These are phyloP conservation scores for Melieria omissa DNA, from an alignment of 2,888 invertebrate genomes.

Conservation along the genomic window DNA sequence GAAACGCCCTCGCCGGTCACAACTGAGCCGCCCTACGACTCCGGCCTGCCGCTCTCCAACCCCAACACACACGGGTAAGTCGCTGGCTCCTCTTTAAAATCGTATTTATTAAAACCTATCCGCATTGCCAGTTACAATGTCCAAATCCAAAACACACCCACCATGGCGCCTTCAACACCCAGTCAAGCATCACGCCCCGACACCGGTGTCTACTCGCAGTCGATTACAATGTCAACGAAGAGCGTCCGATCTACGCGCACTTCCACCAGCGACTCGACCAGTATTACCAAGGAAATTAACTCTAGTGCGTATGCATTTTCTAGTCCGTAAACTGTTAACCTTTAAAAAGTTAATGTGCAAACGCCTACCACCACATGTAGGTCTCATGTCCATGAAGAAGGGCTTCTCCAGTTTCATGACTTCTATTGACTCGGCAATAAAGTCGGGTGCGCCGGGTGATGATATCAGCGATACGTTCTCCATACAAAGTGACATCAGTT, in stretches of 20 bases:
- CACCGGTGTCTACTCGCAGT: slow-evolving; percentile 58
- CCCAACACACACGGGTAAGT: slow-evolving; percentile 66
- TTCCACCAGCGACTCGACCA: slow-evolving; percentile 56
- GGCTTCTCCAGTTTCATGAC: slow-evolving; percentile 86
- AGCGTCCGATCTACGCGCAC: slow-evolving; percentile 58
- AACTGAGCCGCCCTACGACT: slow-evolving; percentile 62
- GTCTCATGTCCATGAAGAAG: slow-evolving; percentile 83
- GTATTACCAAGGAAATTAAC: slow-evolving; percentile 69
- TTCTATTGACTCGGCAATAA: slow-evolving; percentile 84
- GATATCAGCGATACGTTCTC: slow-evolving; percentile 81
- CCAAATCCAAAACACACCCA: slow-evolving; percentile 64
- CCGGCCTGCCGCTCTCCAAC: slow-evolving; percentile 60
- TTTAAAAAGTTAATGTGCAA: background rate
- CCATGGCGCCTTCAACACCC: slow-evolving; percentile 57
- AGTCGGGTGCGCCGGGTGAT: slow-evolving; percentile 73
- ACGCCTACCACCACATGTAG: slow-evolving; percentile 57
- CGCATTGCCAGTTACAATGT: slow-evolving; percentile 60
- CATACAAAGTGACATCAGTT: slow-evolving; percentile 83
- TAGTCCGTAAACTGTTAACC: background rate
- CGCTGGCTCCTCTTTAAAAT: background rate
- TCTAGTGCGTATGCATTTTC: slow-evolving; percentile 59
- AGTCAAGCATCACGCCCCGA: slow-evolving; percentile 62
- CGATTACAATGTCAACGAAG: slow-evolving; percentile 64
- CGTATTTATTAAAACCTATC: background rate
- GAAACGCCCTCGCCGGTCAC: slow-evolving; percentile 66